Evolutionary conservation across 2,797 vertebrate genomes (phyloP), one percentile per base, ranked within the genome.

Genomic region (Mionectes olivaceus): DNA sequence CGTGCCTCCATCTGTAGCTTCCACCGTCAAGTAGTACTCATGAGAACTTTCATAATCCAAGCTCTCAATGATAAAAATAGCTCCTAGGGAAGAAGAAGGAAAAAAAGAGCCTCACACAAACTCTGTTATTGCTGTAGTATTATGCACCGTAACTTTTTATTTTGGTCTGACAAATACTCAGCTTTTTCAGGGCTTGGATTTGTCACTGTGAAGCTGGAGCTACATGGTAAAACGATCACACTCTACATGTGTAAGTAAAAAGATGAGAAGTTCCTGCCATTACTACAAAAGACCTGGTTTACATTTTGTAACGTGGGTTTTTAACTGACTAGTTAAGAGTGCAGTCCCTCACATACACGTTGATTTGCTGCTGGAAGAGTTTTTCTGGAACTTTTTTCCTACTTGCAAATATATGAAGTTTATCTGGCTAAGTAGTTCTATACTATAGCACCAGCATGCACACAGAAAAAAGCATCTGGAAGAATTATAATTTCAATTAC

Each of bases 21-120:
- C 99, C 23, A 99, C 95, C 2, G 99, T 99, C 91, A 99, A 98
- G 97, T 99, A 99, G 97, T 99, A 99, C 61, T 99, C 99, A 37
- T 98, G 99, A 82, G 98, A 98, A 28, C 87, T 97, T 97, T 99
- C 99, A 22, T 99, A 99, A 97, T 99, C 99, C 98, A 99, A 95
- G 7, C 89, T 98, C 93, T 98, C 98, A 61, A 99, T 98, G 95
- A 99, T 95, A 90, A 99, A 99, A 95, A 99, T 96, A 96, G 98
- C 98, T 52, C 99, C 99, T 99, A 93, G 11, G 10, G 37, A 85
- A 81, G 19, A n/a, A 78, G 33, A 28, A 39, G 50, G 8, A 17
- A 33, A 53, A 50, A 61, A 19, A 47, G 35, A 55, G 9, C 2
- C 5, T 87, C 32, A 89, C 3, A 83, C 5, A 41, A 16, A 56